Evolutionary conservation across 2,797 vertebrate genomes (phyloP).

Genomic region (Hippoglossus hippoglossus): DNA sequence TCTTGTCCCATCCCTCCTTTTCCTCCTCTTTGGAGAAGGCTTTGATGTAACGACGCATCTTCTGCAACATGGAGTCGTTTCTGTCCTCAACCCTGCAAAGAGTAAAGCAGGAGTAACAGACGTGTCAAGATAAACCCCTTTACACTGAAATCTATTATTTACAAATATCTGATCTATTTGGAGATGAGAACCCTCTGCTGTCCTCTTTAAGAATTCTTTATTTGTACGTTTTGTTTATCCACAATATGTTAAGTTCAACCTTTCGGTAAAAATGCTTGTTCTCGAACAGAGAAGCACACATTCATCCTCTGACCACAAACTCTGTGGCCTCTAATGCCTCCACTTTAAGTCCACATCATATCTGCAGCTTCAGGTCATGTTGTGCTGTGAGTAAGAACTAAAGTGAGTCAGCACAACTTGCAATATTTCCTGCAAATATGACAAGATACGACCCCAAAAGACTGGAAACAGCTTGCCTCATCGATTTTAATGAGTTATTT

Average conservation of each 20-base stretch:
- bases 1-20: slow-evolving; percentile 60
- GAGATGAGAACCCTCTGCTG: neutral
- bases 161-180: too few species aligned
- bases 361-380: slow-evolving; percentile 21
- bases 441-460: too few species aligned
- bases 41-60: slow-evolving; percentile 80
- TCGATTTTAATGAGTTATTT: too few species aligned
- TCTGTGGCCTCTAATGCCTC: neutral
- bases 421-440: too few species aligned
- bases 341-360: too few species aligned
- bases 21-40: slow-evolving; percentile 75
- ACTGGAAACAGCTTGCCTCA: too few species aligned
- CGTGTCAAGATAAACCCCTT: neutral
- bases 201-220: neutral
- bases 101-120: neutral
- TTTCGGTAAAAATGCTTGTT: too few species aligned
- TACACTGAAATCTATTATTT: neutral
- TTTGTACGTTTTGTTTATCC: too few species aligned
- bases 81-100: slow-evolving; percentile 82
- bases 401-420: neutral
- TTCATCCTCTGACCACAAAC: slow-evolving; percentile 10
- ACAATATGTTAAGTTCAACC: too few species aligned
- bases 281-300: too few species aligned
- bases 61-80: slow-evolving; percentile 77
- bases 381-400: slow-evolving; percentile 15